Conservation (phyloP, 2,113 vertebrate genomes). For the Peromyscus californicus region DNA sequence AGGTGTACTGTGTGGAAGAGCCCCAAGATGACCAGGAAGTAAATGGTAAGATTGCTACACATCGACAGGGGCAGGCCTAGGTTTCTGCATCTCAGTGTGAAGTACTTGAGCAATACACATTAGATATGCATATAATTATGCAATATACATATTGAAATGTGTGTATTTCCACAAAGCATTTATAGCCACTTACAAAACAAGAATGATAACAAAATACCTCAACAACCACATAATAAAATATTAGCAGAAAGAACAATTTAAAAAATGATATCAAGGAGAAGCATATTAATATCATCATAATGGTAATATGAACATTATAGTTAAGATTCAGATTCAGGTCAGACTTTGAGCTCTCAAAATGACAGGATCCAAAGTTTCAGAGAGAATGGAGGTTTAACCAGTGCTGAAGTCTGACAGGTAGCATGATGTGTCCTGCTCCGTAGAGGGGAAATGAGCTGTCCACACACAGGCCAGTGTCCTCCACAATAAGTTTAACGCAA, state of each 20-base stretch:
- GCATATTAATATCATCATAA: not conserved
- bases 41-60: slow-evolving; percentile 77
- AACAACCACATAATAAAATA: not conserved
- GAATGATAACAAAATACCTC: not conserved
- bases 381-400: not conserved
- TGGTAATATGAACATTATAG: not conserved
- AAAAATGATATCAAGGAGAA: slow-evolving; percentile 36
- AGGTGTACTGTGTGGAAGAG: slow-evolving; percentile 98
- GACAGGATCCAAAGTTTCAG: slow-evolving; percentile 7
- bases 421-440: not conserved
- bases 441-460: not conserved
- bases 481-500: not conserved
- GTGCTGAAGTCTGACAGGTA: not conserved
- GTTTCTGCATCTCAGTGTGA: not conserved
- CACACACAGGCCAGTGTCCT: not conserved
- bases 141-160: not conserved
- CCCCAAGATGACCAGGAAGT: slow-evolving; percentile 90
- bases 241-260: slow-evolving; percentile 19
- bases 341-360: slow-evolving; percentile 48
- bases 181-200: not conserved
- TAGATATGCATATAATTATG: not conserved
- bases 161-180: not conserved
- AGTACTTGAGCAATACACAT: not conserved
- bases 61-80: not conserved
- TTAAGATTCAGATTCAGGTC: slow-evolving; percentile 10